Evolutionary conservation across 2,113 vertebrate genomes (phyloP), one percentile per base, ranked within the genome.

Genomic region (Sylvia atricapilla): DNA sequence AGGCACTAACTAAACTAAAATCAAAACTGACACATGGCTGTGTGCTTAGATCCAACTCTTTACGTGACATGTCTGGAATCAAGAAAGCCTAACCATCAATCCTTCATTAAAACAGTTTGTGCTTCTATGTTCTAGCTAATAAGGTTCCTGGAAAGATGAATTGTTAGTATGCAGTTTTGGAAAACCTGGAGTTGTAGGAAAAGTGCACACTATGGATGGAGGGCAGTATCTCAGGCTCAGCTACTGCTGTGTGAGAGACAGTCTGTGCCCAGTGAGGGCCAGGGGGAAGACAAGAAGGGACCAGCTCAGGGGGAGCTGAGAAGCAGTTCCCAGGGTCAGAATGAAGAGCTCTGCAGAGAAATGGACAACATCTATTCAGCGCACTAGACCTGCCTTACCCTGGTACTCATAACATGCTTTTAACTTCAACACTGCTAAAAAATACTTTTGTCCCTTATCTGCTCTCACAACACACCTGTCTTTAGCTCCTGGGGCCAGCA

Each of bases 171-270:
- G 15, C 13, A 15, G 10, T 10, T 15, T 1, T 1, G 15, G 15
- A 49, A 89, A 87, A 77, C 44, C 8, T 50, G 59, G 49, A 73
- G 4, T 1, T 53, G 6, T 37, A 63, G 49, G 33, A 23, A 43
- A 63, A 68, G 44, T 18, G 19, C 28, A 12, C 33, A 7, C 9
- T 1, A 0, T 16, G 64, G 25, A 10, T 20, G 39, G 39, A 72
- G 39, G 52, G 39, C 52, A 37, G 33, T 13, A 72, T 13, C 43
- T 62, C 13, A 35, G 44, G 27, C 44, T 83, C 47, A 53, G 3
- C 21, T 58, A 0, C 23, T 75, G 21, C 62, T 37, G 24, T 56
- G n/a, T 63, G 30, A 79, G 25, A 62, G 41, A 12, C 25, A 31
- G 37, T 10, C 28, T 72, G 31, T 75, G 62, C 24, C 35, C 50